Base-by-base conservation (phyloP, 1,140 invertebrate species). In the Drosophila sucinea region DNA sequence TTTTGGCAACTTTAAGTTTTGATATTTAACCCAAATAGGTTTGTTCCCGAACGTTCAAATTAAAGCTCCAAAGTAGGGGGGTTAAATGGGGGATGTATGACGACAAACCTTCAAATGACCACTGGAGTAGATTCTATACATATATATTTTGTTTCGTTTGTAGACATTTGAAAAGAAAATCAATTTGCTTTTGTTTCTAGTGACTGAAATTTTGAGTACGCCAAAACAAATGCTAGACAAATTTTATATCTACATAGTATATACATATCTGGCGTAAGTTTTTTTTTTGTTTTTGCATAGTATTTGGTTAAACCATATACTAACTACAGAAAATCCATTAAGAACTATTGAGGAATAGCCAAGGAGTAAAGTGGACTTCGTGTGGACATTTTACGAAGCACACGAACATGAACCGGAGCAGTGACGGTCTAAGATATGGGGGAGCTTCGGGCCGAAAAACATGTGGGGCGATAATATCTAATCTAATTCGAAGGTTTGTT, bases 71-170 rank as follows among this genome's bases (percentile, higher is more conserved):
- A 25, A 51, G 60, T 60, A n/a, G 32, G 33, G 10, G 35, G 35
- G 62, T n/a, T 38, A 58, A 54, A 64, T 8, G 60, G 38, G 30
- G 51, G 61, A 27, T 32, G 60, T 44, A 44, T 17, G 7, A 17
- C 57, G 56, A 63, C 61, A 66, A 82, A 87, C 82, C 81, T 86
- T 87, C 82, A 86, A 81, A 67, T 82, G 79, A 85, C 83, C 82
- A 87, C 71, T 69, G 55, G 23, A 25, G 35, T 11, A 10, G 35
- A 4, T 35, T 3, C 35, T 35, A 35, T 35, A 35, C 33, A 38
- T 38, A 4, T 3, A 8, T 38, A 38, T 11, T 11, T 38, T 11
- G 8, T 38, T 11, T 38, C 2, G 8, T 38, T 4, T 4, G 17
- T 29, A 30, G 32, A 7, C 17, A 11, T 25, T 51, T 32, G 3